Base-by-base conservation (phyloP, 2,113 vertebrate genomes). In the Terrapene triunguis region DNA sequence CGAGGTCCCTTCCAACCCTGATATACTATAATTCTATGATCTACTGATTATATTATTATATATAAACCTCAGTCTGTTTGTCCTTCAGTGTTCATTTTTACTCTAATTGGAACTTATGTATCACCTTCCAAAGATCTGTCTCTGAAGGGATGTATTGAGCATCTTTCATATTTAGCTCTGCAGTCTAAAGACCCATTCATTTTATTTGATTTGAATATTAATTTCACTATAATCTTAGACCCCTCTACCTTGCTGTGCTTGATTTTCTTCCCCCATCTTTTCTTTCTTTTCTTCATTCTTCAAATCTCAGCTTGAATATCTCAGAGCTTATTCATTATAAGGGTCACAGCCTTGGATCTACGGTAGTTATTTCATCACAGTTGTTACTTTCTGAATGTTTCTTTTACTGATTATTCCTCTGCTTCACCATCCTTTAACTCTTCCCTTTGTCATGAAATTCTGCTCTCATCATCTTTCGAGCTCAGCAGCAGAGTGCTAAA, bases 181-280 rank as follows among this genome's bases (percentile, higher is more conserved):
- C n/a, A 72, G n/a, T 72, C 8, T 72, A 72, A 72, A 72, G 65
- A 72, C 35, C 65, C n/a, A 72, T 38, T 72, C 19, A 72, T 72
- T 17, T 38, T 72, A 38, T 8, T 2, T 38, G 65, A 72, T 72
- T 72, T 72, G 4, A 38, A 72, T 72, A 38, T 72, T 72, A n/a
- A 69, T 69, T n/a, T 69, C 19, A 8, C 16, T 38, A 38, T 69
- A 69, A n/a, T 32, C n/a, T n/a, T 44, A 5, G 6, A 16, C 3
- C 16, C 7, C 7, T 29, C 8, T 12, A 4, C 3, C 5, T 7
- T 19, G 19, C 19, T 3, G 24, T 19, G 1, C 3, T n/a, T 72
- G 65, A 72, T 72, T 72, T 19, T 38, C 81, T 12, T 57, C 22
- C 8, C 25, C 6, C 5, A 24, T 50, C 47, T 32, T 80, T 9